These are phyloP conservation scores for Phragmatobia fuliginosa DNA, from an alignment of 2,888 invertebrate genomes.

Conservation along the genomic window DNA sequence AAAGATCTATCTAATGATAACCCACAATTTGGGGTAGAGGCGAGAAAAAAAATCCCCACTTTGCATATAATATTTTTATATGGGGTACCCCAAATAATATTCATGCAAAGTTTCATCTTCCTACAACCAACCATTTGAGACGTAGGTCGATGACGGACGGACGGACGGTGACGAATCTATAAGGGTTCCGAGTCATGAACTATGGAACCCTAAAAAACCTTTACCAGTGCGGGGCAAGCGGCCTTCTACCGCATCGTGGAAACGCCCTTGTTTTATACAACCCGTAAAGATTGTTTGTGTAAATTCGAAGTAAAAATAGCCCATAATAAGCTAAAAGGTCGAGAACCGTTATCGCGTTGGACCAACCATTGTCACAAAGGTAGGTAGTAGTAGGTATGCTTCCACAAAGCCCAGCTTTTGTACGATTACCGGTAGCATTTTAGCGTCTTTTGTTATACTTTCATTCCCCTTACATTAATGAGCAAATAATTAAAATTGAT, in stretches of 20 bases:
- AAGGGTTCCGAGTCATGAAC: too few relatives aligned
- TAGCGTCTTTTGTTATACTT: not conserved
- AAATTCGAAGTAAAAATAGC: constrained; percentile 13
- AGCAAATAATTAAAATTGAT: constrained; percentile 20
- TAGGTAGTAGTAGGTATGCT: not conserved
- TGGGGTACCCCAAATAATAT: too few relatives aligned
- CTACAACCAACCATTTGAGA: too few relatives aligned
- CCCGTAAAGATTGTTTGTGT: constrained; percentile 1
- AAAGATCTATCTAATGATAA: too few relatives aligned
- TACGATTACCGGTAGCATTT: constrained; percentile 1
- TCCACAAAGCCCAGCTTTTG: constrained; percentile 2
- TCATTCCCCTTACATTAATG: constrained; percentile 13
- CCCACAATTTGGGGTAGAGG: too few relatives aligned
- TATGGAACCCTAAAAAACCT: too few relatives aligned
- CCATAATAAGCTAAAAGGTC: constrained; percentile 22
- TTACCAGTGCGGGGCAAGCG: too few relatives aligned
- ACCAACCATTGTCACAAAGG: constrained; percentile 15
- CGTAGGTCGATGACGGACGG: too few relatives aligned
- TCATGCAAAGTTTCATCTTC: too few relatives aligned
- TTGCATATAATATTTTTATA: too few relatives aligned
- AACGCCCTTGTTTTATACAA: not conserved
- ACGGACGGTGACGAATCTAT: too few relatives aligned
- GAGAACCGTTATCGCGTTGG: constrained; percentile 2
- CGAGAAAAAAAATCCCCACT: too few relatives aligned
- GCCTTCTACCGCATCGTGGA: not conserved